Base-by-base conservation (phyloP, 1,140 invertebrate species). In the Scaptomyza graminum region DNA sequence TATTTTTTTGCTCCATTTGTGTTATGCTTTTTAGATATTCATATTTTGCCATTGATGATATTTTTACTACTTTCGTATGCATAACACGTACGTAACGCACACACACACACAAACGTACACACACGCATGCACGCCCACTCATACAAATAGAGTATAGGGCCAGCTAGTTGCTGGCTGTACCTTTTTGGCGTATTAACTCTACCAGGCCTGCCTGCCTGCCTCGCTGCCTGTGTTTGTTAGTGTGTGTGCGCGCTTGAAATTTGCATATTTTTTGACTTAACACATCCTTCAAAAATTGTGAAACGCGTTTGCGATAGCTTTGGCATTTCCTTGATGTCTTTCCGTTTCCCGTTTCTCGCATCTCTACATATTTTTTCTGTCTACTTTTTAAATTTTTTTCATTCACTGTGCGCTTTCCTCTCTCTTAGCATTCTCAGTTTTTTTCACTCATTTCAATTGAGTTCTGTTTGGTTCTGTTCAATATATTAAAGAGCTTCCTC, bases 251-350 rank as follows among this genome's bases (percentile, higher is more conserved):
- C 62, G 56, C 57, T 61, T 68, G 44, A 67, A 87, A 87, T 87
- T 87, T 87, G 82, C 79, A 87, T 87, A 87, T 87, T 88, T 85
- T 87, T 87, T 87, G 82, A 87, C 82, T 87, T 87, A 87, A 87
- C 82, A 87, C 82, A 87, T 87, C 82, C 83, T 87, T 88, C 83
- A 87, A 87, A 87, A 87, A 87, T 87, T 88, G 82, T 79, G 71
- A 79, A 88, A 82, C 79, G 83, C 82, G 82, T 88, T 87, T 87
- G 83, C 82, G 82, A 87, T 87, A 87, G 82, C 82, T 87, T 87
- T 82, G 79, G 82, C 82, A 88, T 87, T 88, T 88, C 82, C 82
- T 87, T 87, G 83, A 72, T 83, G 71, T 87, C 82, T 82, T 88
- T 82, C 82, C 81, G 74, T 65, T 64, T 71, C 73, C 65, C 64